These are phyloP conservation scores for Ascaphus truei DNA, from an alignment of 2,113 vertebrate species.

Conservation along the genomic window DNA sequence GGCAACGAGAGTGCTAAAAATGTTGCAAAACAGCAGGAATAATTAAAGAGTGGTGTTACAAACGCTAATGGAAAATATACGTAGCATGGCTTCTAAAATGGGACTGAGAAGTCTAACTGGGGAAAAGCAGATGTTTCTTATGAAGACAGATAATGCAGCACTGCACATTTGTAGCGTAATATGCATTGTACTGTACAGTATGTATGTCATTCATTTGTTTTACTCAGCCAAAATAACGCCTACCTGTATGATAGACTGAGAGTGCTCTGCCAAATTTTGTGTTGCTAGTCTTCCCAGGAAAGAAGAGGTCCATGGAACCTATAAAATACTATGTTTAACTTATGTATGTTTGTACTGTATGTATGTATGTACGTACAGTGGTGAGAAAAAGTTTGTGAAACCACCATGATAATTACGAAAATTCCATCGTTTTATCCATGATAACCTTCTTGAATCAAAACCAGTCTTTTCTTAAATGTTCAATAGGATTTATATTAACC, in stretches of 20 bases:
- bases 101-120: neutral
- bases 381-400: no score
- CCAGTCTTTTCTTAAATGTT: no score
- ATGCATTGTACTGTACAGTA: neutral
- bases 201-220: neutral
- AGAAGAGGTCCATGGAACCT: no score
- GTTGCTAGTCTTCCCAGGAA: neutral
- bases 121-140: neutral
- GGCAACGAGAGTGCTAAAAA: slow-evolving; percentile 40
- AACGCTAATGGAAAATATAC: slow-evolving; percentile 32
- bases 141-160: neutral
- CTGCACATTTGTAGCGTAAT: neutral
- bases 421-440: no score
- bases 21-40: slow-evolving; percentile 44
- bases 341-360: no score
- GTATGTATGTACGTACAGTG: no score
- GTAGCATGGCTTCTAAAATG: slow-evolving; percentile 10
- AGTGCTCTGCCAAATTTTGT: neutral
- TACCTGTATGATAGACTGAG: neutral
- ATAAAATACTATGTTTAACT: no score
- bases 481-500: no score
- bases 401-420: no score
- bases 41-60: slow-evolving; percentile 44
- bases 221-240: neutral
- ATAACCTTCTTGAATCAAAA: no score